Conservation (phyloP, 2,888 invertebrate genomes). For the Parochlus steinenii region DNA sequence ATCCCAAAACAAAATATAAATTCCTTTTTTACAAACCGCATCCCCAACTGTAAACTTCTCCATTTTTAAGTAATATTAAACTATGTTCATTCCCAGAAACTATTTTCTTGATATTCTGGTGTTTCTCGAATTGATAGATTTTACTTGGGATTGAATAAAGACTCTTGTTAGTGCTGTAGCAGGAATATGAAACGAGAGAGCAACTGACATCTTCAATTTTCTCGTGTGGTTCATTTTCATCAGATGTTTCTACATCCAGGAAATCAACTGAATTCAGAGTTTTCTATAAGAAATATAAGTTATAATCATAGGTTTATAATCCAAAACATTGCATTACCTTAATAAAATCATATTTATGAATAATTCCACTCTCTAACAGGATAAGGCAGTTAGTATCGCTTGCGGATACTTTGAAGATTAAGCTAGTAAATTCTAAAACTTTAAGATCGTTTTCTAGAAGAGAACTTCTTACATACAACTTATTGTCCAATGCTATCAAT, state of each 20-base stretch:
- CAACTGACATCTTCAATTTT: too few species aligned
- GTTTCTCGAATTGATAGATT: conserved; percentile 34
- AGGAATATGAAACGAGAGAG: too few species aligned
- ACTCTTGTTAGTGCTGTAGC: conserved; percentile 33
- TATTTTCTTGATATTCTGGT: conserved; percentile 42
- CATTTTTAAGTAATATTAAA: conserved; percentile 47
- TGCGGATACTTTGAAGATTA: conserved; percentile 19
- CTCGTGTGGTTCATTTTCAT: too few species aligned
- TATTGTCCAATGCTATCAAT: too few species aligned
- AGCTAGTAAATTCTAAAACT: conserved; percentile 16
- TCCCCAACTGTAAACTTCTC: conserved; percentile 68
- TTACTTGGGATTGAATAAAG: conserved; percentile 45
- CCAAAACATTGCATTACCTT: too few species aligned
- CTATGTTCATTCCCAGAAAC: conserved; percentile 70
- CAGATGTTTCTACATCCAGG: too few species aligned
- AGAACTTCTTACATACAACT: too few species aligned
- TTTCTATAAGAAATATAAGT: too few species aligned
- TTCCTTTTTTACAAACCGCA: conserved; percentile 51
- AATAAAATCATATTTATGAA: too few species aligned
- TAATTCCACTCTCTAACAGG: conserved; percentile 20
- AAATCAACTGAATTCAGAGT: too few species aligned
- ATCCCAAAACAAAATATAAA: conserved; percentile 1
- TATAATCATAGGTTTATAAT: too few species aligned
- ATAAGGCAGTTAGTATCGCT: conserved; percentile 23
- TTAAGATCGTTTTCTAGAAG: conserved; percentile 13